Percentiles rank a stretch among this genome's conserved stretches.
phyloP scores from a whole-genome alignment of 2,888 invertebrate species.

The Sylvicola cinctus region DNA sequence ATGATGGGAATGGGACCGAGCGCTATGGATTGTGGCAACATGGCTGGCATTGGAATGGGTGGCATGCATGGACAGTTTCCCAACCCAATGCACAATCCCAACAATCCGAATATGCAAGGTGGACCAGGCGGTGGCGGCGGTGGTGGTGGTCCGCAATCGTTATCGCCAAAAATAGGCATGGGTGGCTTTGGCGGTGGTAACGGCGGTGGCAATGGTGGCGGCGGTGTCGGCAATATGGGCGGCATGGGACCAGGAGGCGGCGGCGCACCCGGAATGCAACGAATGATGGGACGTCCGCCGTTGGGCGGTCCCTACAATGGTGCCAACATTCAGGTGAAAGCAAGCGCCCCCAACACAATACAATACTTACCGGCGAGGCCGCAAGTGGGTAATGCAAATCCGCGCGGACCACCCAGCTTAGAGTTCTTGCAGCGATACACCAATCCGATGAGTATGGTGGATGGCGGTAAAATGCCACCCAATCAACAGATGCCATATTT shows the following conservation, averaged over 20 bases:
- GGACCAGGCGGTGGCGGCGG: conserved; percentile 18
- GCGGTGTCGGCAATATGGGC: conserved; percentile 14
- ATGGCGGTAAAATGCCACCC: conserved; percentile 28
- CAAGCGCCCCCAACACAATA: conserved; percentile 93
- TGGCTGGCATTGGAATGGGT: not conserved
- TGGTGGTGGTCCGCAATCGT: conserved; percentile 23
- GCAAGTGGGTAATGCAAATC: conserved; percentile 46
- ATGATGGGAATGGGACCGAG: conserved; percentile 8
- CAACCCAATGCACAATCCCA: not conserved
- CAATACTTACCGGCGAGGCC: conserved; percentile 92
- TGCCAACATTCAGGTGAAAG: conserved; percentile 75
- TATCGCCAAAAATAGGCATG: conserved; percentile 44
- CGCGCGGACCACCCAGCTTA: conserved; percentile 66
- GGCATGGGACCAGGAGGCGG: not conserved
- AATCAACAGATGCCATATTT: conserved; percentile 13
- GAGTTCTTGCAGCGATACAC: conserved; percentile 79
- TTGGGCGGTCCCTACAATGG: conserved; percentile 32
- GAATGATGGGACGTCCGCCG: conserved; percentile 1
- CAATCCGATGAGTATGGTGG: conserved; percentile 38
- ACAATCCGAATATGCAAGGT: conserved; percentile 18
- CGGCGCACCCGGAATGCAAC: not conserved
- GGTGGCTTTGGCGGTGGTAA: conserved; percentile 21
- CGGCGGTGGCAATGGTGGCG: conserved; percentile 15
- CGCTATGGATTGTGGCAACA: conserved; percentile 10
- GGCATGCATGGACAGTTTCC: conserved; percentile 1